phyloP scores from a whole-genome alignment of 2,888 invertebrate genomes.

The Calameuta filiformis region DNA sequence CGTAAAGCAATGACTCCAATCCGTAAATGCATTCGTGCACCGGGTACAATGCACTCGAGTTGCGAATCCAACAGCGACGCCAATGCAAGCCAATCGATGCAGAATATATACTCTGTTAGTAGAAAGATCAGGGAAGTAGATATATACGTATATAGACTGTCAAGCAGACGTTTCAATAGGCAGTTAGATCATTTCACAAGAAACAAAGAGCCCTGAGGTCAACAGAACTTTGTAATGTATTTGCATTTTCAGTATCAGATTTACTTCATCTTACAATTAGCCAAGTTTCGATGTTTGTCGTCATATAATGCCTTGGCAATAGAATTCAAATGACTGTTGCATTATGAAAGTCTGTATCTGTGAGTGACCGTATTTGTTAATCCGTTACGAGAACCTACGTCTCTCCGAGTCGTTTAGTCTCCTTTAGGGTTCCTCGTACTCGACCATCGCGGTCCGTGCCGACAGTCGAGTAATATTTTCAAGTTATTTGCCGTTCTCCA shows the following conservation, averaged over 20 bases:
- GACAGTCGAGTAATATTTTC: conserved; percentile 8
- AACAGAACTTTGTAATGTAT: not conserved
- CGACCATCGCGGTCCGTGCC: not conserved
- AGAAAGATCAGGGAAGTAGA: not conserved
- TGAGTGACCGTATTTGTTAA: not conserved
- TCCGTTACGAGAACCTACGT: not conserved
- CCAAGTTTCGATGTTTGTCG: not conserved
- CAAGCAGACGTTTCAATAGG: not conserved
- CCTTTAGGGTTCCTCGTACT: not conserved
- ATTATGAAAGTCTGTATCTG: not conserved
- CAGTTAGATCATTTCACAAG: not conserved
- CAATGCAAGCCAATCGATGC: not conserved
- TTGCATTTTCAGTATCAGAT: not conserved
- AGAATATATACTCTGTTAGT: not conserved
- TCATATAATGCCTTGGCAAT: not conserved
- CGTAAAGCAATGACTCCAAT: not conserved
- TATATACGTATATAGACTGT: not conserved
- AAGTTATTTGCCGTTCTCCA: conserved; percentile 12
- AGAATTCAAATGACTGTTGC: not conserved
- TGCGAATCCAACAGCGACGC: not conserved
- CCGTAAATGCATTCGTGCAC: not conserved
- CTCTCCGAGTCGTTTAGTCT: not conserved
- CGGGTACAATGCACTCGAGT: not conserved
- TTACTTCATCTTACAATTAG: not conserved
- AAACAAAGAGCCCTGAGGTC: not conserved